Percentiles rank a stretch among this genome's conserved stretches.
phyloP scores from a whole-genome alignment of 2,888 invertebrate species.

The Eupithecia insigniata region DNA sequence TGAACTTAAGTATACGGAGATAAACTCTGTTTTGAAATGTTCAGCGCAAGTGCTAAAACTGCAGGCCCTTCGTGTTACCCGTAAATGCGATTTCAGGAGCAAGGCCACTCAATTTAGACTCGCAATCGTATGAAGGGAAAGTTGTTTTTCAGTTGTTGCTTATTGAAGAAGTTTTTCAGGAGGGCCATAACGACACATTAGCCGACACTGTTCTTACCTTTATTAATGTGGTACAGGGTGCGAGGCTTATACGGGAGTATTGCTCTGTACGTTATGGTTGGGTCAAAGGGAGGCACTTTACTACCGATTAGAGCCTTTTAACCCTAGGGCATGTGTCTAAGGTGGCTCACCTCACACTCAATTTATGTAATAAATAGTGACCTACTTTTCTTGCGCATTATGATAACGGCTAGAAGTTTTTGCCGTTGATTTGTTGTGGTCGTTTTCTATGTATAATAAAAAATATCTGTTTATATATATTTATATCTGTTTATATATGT shows the following conservation, averaged over 20 bases:
- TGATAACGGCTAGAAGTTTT: no score
- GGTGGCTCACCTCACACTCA: slow-evolving; percentile 7
- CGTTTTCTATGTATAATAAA: no score
- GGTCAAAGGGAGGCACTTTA: slow-evolving; percentile 62
- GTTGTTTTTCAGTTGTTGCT: slow-evolving; percentile 50
- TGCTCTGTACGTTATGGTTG: slow-evolving; percentile 54
- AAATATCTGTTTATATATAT: no score
- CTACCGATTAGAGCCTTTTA: slow-evolving; percentile 58
- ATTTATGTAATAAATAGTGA: slow-evolving; percentile 12
- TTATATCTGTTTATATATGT: no score
- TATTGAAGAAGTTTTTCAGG: slow-evolving; percentile 76
- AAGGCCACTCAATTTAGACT: slow-evolving; percentile 48
- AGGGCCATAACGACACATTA: slow-evolving; percentile 80
- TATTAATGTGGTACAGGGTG: slow-evolving; percentile 79
- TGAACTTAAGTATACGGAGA: slow-evolving; percentile 44
- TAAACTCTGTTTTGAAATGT: slow-evolving; percentile 60
- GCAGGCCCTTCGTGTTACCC: slow-evolving; percentile 65
- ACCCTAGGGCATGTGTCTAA: slow-evolving; percentile 36
- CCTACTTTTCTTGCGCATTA: slow-evolving; percentile 1
- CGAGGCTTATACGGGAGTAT: slow-evolving; percentile 58
- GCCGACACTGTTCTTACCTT: slow-evolving; percentile 77
- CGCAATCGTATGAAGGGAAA: slow-evolving; percentile 47
- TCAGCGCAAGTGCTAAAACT: slow-evolving; percentile 59
- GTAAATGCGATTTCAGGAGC: slow-evolving; percentile 61
- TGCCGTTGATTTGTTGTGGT: neutral